Percentiles rank a stretch among this genome's conserved stretches.
Evolutionary conservation across 1,140 invertebrate species (phyloP).

Genomic region (Pseudomyrmex pallidus): DNA sequence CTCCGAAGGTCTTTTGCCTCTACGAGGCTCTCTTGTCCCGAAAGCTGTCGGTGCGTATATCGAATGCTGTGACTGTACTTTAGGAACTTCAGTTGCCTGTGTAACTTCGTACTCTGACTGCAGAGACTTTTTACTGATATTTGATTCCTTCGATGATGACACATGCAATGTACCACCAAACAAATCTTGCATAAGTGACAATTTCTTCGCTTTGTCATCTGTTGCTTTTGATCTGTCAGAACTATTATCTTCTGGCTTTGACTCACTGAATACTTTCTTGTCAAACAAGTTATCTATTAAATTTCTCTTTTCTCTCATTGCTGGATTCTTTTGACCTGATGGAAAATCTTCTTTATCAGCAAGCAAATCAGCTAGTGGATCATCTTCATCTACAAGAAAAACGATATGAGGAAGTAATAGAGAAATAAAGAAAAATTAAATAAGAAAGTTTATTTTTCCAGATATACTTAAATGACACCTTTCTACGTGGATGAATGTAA

Average conservation of each 20-base stretch:
- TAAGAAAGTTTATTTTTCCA: conserved; percentile 21
- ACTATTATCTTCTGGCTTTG: conserved; percentile 14
- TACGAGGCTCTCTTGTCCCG: conserved; percentile 71
- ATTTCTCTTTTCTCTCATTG: conserved; percentile 59
- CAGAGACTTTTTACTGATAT: conserved; percentile 34
- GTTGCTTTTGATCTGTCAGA: conserved; percentile 51
- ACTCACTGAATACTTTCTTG: conserved; percentile 58
- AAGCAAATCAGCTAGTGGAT: conserved; percentile 72
- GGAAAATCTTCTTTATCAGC: conserved; percentile 70
- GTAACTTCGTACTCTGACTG: conserved; percentile 39
- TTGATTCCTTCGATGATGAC: conserved; percentile 41
- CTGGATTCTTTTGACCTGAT: conserved; percentile 56
- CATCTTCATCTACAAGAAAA: conserved; percentile 72
- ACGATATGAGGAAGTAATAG: conserved; percentile 2
- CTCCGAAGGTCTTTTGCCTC: conserved; percentile 72
- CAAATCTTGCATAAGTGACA: conserved; percentile 75
- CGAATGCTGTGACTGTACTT: conserved; percentile 41
- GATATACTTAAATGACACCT: not conserved
- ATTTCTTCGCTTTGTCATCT: conserved; percentile 69
- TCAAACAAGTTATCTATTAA: conserved; percentile 74
- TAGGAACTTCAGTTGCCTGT: conserved; percentile 47
- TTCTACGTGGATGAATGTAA: not conserved
- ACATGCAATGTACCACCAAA: conserved; percentile 71
- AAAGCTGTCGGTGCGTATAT: conserved; percentile 60
- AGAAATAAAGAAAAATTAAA: conserved; percentile 10